Evolutionary conservation across 2,888 invertebrate species (phyloP).

Genomic region (Nemapogon koenigi): DNA sequence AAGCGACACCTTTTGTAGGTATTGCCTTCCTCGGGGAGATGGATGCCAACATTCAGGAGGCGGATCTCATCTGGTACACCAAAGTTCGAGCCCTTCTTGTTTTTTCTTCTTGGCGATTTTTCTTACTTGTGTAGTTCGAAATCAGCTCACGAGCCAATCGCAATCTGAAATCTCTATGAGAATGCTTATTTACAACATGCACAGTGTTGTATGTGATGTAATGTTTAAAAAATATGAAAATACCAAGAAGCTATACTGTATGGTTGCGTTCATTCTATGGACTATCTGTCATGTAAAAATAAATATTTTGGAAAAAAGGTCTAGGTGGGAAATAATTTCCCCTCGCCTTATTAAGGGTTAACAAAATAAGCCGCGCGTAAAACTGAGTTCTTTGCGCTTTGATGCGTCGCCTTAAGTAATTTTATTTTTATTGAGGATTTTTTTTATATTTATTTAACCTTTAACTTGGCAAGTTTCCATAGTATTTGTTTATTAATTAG

Average conservation of each 20-base stretch:
- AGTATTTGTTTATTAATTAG: too few relatives aligned
- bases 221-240: background rate
- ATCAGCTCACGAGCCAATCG: conserved; percentile 17
- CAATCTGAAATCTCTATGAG: conserved; percentile 17
- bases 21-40: conserved; percentile 21
- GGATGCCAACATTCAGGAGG: conserved; percentile 23
- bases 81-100: background rate
- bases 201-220: conserved; percentile 18
- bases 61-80: conserved; percentile 23
- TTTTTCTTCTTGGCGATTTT: conserved; percentile 14
- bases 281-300: conserved; percentile 3
- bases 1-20: conserved; percentile 24
- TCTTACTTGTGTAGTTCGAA: conserved; percentile 12
- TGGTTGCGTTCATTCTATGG: background rate
- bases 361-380: too few relatives aligned
- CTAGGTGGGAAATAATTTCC: conserved; percentile 2
- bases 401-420: too few relatives aligned
- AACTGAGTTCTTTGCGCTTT: too few relatives aligned
- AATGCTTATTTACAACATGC: conserved; percentile 13
- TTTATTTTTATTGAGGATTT: too few relatives aligned
- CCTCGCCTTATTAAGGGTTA: conserved; percentile 3
- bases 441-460: too few relatives aligned
- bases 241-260: conserved; percentile 1
- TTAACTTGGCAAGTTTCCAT: too few relatives aligned
- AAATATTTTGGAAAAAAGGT: background rate